Conservation (phyloP, 2,113 vertebrate species). For the Otus sunia region DNA sequence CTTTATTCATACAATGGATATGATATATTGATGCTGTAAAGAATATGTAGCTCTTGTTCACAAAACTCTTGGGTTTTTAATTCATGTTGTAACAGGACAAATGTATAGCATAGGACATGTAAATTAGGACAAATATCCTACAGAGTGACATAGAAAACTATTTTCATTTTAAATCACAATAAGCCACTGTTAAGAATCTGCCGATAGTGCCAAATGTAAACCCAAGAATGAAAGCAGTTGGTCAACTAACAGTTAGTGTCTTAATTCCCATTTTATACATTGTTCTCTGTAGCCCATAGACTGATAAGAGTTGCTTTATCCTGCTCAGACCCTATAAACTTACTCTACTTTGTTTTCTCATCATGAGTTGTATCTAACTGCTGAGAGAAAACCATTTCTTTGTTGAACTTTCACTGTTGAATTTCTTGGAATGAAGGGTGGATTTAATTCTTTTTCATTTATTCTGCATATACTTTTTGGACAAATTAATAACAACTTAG, state of each 20-base stretch:
- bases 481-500: neutral
- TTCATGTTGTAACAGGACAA: neutral
- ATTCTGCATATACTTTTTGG: neutral
- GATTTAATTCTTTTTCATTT: neutral
- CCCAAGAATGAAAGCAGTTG: neutral
- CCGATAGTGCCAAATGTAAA: neutral
- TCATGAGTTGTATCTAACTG: neutral
- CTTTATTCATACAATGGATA: neutral
- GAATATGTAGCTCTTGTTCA: neutral
- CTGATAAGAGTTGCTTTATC: neutral
- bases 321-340: neutral
- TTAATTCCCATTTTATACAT: neutral
- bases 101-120: neutral
- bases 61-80: neutral
- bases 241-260: neutral
- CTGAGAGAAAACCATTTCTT: neutral
- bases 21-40: neutral
- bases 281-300: neutral
- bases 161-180: neutral
- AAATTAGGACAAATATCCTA: neutral
- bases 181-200: neutral
- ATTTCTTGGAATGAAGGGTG: neutral
- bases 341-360: neutral
- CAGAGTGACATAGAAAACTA: neutral
- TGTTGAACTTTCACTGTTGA: neutral